Percentiles rank a stretch among this genome's conserved stretches.
Conservation (phyloP, 2,113 vertebrate genomes). For the Willisornis vidua region DNA sequence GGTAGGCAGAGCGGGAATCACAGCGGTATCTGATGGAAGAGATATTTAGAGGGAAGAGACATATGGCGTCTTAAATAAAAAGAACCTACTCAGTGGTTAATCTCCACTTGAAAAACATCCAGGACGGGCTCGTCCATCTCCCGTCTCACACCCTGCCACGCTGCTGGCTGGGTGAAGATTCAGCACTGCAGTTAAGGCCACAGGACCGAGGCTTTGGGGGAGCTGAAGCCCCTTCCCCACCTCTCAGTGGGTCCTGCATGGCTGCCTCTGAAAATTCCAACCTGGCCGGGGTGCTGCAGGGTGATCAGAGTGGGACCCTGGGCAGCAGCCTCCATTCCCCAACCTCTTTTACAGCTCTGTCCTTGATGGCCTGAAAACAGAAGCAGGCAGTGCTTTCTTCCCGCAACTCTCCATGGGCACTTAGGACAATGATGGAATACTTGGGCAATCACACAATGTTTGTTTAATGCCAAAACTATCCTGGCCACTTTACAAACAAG, state of each 20-base stretch:
- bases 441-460: background rate
- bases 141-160: background rate
- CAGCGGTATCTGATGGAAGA: constrained; percentile 50
- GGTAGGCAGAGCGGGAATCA: constrained; percentile 37
- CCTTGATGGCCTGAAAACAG: background rate
- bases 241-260: background rate
- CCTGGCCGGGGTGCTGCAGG: accelerated
- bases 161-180: background rate
- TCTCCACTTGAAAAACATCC: constrained; percentile 56
- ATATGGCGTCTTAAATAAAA: constrained; percentile 65
- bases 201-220: background rate
- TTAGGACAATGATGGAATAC: background rate
- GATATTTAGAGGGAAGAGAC: constrained; percentile 63
- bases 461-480: constrained; percentile 33
- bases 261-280: background rate
- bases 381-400: background rate
- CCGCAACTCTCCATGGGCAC: background rate
- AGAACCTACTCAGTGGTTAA: constrained; percentile 46
- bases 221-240: background rate
- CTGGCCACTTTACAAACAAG: constrained; percentile 23
- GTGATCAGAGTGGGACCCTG: accelerated
- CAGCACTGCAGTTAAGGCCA: accelerated
- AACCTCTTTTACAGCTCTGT: background rate
- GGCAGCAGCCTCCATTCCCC: background rate
- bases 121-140: constrained; percentile 9